Conservation (phyloP, 2,888 invertebrate genomes). For the Nycteola revayana region DNA sequence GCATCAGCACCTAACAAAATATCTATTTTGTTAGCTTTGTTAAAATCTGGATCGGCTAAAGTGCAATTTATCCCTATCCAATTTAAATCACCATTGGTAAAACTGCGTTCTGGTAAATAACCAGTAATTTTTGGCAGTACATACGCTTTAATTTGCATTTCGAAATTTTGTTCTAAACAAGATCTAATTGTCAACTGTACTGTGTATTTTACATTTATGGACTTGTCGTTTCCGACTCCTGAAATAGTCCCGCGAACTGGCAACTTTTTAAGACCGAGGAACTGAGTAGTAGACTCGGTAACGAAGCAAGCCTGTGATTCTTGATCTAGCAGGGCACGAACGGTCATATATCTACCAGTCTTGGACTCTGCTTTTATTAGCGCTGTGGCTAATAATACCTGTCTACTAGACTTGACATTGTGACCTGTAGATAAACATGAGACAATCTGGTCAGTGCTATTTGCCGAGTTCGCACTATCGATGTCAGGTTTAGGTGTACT, state of each 20-base stretch:
- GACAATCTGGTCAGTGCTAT: constrained; percentile 4
- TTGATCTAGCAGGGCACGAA: constrained; percentile 29
- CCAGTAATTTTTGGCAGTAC: constrained; percentile 17
- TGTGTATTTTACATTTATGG: constrained; percentile 7
- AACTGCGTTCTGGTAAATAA: constrained; percentile 1
- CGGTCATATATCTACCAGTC: constrained; percentile 5
- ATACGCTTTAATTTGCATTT: constrained; percentile 16
- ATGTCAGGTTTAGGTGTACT: background rate
- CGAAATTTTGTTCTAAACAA: constrained; percentile 5
- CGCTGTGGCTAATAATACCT: constrained; percentile 32
- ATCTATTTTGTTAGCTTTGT: background rate
- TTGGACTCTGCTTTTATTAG: constrained; percentile 20
- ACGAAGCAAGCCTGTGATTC: constrained; percentile 34
- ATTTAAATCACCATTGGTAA: background rate
- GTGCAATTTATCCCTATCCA: background rate
- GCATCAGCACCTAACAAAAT: constrained; percentile 7
- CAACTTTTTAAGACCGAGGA: constrained; percentile 20
- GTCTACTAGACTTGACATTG: constrained; percentile 5
- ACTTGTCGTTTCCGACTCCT: constrained; percentile 15
- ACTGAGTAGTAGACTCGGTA: constrained; percentile 27
- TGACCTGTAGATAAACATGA: constrained; percentile 8
- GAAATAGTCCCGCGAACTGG: constrained; percentile 14
- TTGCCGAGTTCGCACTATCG: constrained; percentile 1
- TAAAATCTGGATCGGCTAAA: constrained; percentile 2
- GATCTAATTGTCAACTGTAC: constrained; percentile 21